Evolutionary conservation across 2,888 invertebrate species (phyloP).

Genomic region (Spatulosminthurus flaviceps): DNA sequence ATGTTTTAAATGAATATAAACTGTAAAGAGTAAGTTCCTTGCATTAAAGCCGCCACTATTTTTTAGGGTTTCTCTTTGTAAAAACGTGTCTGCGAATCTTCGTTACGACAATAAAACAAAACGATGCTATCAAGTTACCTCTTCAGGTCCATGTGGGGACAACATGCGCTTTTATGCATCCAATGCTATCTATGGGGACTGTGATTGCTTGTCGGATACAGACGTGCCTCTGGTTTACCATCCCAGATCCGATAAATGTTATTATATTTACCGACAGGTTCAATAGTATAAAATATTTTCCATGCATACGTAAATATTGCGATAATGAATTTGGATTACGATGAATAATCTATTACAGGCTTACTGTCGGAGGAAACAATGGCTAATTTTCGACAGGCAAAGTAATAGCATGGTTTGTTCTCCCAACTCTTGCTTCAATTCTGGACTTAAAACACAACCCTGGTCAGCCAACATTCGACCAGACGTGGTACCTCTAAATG

Average conservation of each 20-base stretch:
- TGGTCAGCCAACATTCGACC: background rate
- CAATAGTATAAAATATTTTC: background rate
- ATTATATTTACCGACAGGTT: slow-evolving; percentile 15
- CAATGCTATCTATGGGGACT: background rate
- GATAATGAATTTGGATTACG: too few species aligned
- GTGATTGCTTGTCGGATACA: background rate
- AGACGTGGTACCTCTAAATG: background rate
- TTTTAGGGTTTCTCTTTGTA: too few species aligned
- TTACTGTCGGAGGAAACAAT: background rate
- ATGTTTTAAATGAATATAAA: too few species aligned
- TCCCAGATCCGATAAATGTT: background rate
- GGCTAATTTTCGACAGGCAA: background rate
- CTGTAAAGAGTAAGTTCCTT: too few species aligned
- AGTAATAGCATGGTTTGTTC: background rate
- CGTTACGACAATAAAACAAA: background rate
- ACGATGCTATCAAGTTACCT: background rate
- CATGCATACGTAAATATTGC: background rate
- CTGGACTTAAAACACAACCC: background rate
- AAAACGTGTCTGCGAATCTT: background rate
- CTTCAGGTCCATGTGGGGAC: background rate
- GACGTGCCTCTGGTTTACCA: background rate
- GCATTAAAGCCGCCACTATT: too few species aligned
- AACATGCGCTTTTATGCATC: background rate
- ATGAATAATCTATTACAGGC: too few species aligned
- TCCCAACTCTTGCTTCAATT: background rate